A percentile compares a stretch with the other conserved stretches of the same genome.
Conservation (phyloP, 2,113 vertebrate genomes). For the Planiliza haematocheilus region DNA sequence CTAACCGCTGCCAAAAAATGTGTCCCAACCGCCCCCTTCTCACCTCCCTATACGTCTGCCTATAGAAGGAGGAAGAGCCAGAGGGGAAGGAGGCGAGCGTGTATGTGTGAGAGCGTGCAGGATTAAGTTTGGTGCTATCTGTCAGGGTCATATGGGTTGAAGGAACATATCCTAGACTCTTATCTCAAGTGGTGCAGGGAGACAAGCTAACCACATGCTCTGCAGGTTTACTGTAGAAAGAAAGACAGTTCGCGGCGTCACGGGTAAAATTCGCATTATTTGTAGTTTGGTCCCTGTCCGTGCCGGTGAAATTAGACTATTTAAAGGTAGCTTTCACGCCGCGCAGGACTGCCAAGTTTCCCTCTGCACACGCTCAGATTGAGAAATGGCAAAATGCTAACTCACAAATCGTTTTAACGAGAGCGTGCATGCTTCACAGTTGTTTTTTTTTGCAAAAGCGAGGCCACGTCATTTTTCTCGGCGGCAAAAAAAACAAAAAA, state of each 20-base stretch:
- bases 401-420: not conserved
- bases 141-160: conserved; percentile 76
- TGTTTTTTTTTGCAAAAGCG: too few relatives aligned
- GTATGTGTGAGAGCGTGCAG: conserved; percentile 46
- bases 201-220: conserved; percentile 33
- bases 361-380: not conserved
- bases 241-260: not conserved
- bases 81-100: conserved; percentile 44
- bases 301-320: too few relatives aligned
- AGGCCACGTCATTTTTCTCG: too few relatives aligned
- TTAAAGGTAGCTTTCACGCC: not conserved
- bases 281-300: too few relatives aligned
- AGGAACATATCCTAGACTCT: conserved; percentile 76
- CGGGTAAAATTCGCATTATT: too few relatives aligned
- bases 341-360: not conserved
- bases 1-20: conserved; percentile 88
- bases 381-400: not conserved
- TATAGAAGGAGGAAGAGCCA: conserved; percentile 76
- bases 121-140: conserved; percentile 61
- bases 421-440: not conserved
- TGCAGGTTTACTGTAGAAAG: conserved; percentile 11
- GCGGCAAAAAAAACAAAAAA: too few relatives aligned
- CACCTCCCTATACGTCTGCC: conserved; percentile 81
- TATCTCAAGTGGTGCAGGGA: conserved; percentile 73
- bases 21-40: conserved; percentile 75